Percentiles rank a stretch among this genome's conserved stretches.
Evolutionary conservation across 2,797 vertebrate species (phyloP).

Genomic region (Pseudotriccus pelzelni): DNA sequence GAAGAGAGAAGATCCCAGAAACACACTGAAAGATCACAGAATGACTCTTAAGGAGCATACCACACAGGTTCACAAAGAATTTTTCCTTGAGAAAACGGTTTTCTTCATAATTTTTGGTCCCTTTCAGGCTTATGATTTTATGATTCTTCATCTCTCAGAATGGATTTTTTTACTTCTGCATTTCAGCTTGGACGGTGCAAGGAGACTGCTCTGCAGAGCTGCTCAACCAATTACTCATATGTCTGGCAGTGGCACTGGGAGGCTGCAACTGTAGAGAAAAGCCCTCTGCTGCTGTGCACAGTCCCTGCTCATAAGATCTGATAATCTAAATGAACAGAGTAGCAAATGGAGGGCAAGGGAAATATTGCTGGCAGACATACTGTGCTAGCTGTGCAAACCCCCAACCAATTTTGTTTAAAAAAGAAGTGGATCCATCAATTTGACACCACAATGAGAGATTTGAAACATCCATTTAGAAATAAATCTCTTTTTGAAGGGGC

Average conservation of each 20-base stretch:
- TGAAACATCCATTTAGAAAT: background rate
- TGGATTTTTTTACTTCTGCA: background rate
- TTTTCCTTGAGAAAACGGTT: background rate
- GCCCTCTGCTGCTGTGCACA: conserved; percentile 44
- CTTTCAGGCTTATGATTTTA: background rate
- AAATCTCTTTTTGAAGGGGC: background rate
- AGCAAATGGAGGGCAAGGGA: conserved; percentile 33
- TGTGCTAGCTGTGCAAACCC: background rate
- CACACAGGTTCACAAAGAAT: background rate
- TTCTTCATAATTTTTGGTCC: background rate
- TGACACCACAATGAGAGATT: background rate
- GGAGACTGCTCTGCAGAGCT: conserved; percentile 57
- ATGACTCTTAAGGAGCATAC: background rate
- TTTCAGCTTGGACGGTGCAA: conserved; percentile 18
- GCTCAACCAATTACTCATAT: conserved; percentile 49
- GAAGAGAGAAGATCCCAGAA: background rate
- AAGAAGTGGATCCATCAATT: background rate
- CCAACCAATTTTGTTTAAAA: background rate
- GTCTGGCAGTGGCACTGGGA: conserved; percentile 37
- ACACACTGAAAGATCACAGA: background rate
- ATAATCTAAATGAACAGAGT: conserved; percentile 8
- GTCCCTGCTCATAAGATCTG: conserved; percentile 45
- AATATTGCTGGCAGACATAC: background rate
- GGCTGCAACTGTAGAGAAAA: conserved; percentile 42
- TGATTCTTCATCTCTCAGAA: conserved; percentile 5